These are phyloP conservation scores for Taenioides sp. DNA, from an alignment of 2,797 vertebrate genomes.

Conservation along the genomic window DNA sequence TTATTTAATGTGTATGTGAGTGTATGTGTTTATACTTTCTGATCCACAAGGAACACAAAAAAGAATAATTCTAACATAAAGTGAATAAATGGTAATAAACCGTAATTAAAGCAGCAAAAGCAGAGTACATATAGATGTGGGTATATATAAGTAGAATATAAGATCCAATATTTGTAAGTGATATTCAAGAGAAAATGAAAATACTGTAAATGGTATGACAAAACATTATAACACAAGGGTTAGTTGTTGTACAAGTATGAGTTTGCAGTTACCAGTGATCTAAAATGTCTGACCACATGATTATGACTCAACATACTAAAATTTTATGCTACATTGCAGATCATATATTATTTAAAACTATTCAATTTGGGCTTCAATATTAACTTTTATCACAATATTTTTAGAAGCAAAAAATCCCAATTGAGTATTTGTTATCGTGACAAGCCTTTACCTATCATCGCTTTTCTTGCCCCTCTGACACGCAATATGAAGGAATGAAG, in stretches of 20 bases:
- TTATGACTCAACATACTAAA: too few species aligned
- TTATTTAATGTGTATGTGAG: background rate
- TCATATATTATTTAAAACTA: background rate
- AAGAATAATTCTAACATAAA: too few species aligned
- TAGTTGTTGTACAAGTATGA: background rate
- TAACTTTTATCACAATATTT: background rate
- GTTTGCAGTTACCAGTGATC: too few species aligned
- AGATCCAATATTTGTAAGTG: too few species aligned
- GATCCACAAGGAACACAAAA: too few species aligned
- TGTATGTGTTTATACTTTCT: background rate
- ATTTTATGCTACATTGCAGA: background rate
- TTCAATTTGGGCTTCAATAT: background rate
- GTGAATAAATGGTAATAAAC: too few species aligned
- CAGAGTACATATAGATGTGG: background rate
- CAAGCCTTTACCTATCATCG: constrained; percentile 29
- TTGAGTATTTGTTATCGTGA: background rate
- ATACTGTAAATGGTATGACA: background rate
- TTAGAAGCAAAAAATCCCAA: background rate
- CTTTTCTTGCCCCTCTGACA: constrained; percentile 62
- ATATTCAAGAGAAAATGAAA: too few species aligned
- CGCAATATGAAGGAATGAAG: constrained; percentile 70
- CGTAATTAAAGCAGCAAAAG: too few species aligned
- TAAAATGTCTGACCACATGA: too few species aligned
- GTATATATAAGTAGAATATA: too few species aligned
- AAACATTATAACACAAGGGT: background rate